Evolutionary conservation across 2,888 invertebrate genomes (phyloP).

Genomic region (Ramazzottius varieornatus): DNA sequence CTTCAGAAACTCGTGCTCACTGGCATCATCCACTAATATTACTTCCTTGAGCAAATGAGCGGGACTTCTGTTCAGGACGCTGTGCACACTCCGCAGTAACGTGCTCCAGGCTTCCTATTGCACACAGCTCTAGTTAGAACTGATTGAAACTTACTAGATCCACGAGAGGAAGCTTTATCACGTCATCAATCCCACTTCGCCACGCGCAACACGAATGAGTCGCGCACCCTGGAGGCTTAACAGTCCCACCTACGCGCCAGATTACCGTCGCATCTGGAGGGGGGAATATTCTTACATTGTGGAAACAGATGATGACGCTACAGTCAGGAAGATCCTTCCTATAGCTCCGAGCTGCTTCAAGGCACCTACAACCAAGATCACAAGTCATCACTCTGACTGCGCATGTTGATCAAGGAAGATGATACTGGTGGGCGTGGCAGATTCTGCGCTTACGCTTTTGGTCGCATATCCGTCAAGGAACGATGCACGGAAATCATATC

Average conservation of each 20-base stretch:
- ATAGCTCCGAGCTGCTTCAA: neutral
- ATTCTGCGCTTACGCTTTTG: conserved; percentile 16
- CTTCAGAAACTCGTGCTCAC: conserved; percentile 37
- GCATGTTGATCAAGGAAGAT: too few relatives aligned
- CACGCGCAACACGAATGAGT: too few relatives aligned
- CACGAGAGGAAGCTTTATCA: too few relatives aligned
- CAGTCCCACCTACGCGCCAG: too few relatives aligned
- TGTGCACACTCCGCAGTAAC: conserved; percentile 73
- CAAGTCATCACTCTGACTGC: too few relatives aligned
- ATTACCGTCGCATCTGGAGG: too few relatives aligned
- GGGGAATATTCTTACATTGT: conserved; percentile 17
- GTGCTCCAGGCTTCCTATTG: conserved; percentile 99
- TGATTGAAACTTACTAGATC: too few relatives aligned
- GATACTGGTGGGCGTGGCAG: neutral
- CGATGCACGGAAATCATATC: conserved; percentile 22
- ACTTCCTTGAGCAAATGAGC: conserved; percentile 64
- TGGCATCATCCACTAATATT: conserved; percentile 83
- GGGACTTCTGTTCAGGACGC: conserved; percentile 77
- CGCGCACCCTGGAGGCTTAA: too few relatives aligned
- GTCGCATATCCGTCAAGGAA: conserved; percentile 19
- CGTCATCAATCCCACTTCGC: too few relatives aligned
- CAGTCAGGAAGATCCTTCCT: conserved; percentile 18
- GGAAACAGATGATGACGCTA: conserved; percentile 24
- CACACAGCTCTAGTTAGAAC: too few relatives aligned
- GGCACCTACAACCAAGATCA: neutral